Base-by-base conservation (phyloP, 2,888 invertebrate species). In the Drosophila pseudotakahashii region DNA sequence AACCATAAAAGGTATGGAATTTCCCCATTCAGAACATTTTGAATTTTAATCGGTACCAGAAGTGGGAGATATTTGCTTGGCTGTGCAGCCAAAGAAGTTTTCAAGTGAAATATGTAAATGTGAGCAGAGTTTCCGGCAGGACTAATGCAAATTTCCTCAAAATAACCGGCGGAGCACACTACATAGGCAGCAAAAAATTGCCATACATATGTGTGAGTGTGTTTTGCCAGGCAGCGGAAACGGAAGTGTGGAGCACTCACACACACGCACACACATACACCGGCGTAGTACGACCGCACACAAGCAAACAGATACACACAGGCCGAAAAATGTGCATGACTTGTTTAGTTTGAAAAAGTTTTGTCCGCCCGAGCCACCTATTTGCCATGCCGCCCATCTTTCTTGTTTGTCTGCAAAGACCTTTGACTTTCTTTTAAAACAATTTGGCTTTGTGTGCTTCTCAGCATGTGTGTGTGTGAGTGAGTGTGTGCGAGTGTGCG, bases 371-470 rank as follows among this genome's bases (percentile, higher is more conserved):
- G 48, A 70, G 59, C 68, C 62, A 50, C 71, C 71, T 76, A 72
- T 61, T 59, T 77, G 62, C 71, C 60, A 58, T 34, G 70, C 34
- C 37, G 16, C 48, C 54, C 9, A n/a, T 44, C 72, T 62, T 73
- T 62, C 69, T 76, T 79, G 84, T 78, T 80, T 77, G 77, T 66
- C 76, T 52, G 77, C 66, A 55, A 79, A 73, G 88, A 83, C 86
- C 89, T 85, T 83, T 81, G 89, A 86, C 76, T 85, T 85, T 85
- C 87, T 87, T 88, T 81, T 84, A 86, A 78, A 88, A 88, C 86
- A 84, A 86, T 84, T 88, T 82, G 63, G 82, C 88, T 83, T 85
- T 62, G 54, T 50, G 50, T 48, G 60, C 50, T 47, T 53, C 44
- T 16, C 41, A 41, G 10, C 41, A 16, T 19, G 11, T 42, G 41